phyloP scores from a whole-genome alignment of 64 coral and sea anemone genomes.

The Astreopora myriophthalma region DNA sequence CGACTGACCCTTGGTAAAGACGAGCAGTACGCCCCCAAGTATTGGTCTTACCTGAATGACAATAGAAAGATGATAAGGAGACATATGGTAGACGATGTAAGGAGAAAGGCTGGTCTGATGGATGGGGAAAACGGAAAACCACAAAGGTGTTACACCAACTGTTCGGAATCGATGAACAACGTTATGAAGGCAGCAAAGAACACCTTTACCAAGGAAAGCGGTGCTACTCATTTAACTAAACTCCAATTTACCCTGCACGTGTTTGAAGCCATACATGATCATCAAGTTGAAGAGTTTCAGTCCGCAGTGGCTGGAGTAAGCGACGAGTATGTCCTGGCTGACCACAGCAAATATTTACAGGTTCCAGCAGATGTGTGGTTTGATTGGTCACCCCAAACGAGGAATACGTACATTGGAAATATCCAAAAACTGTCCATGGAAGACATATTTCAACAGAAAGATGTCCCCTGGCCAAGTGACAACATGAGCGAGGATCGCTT shows the following conservation, averaged over 20 bases:
- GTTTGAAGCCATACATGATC: constrained; percentile 19
- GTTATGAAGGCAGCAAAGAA: constrained; percentile 51
- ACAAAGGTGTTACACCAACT: constrained; percentile 29
- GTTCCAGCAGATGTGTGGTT: constrained; percentile 56
- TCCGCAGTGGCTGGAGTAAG: neutral
- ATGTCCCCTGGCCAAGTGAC: neutral
- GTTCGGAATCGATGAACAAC: constrained; percentile 60
- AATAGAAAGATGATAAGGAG: constrained; percentile 11
- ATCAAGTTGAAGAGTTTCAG: constrained; percentile 32
- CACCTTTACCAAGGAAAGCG: neutral
- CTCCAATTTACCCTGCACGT: constrained; percentile 44
- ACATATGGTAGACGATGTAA: neutral
- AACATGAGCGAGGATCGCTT: neutral
- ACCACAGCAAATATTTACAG: neutral
- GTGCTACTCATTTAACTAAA: neutral
- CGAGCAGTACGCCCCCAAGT: too few relatives aligned
- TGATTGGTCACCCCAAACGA: constrained; percentile 9
- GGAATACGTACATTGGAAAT: neutral
- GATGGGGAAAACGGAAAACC: constrained; percentile 25
- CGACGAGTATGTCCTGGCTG: neutral
- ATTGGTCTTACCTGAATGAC: constrained; percentile 10
- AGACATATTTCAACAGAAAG: constrained; percentile 1
- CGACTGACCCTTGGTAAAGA: too few relatives aligned
- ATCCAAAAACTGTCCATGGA: constrained; percentile 20
- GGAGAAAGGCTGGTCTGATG: constrained; percentile 23